Evolutionary conservation across 1,140 invertebrate genomes (phyloP).

Genomic region (Formica exsecta): DNA sequence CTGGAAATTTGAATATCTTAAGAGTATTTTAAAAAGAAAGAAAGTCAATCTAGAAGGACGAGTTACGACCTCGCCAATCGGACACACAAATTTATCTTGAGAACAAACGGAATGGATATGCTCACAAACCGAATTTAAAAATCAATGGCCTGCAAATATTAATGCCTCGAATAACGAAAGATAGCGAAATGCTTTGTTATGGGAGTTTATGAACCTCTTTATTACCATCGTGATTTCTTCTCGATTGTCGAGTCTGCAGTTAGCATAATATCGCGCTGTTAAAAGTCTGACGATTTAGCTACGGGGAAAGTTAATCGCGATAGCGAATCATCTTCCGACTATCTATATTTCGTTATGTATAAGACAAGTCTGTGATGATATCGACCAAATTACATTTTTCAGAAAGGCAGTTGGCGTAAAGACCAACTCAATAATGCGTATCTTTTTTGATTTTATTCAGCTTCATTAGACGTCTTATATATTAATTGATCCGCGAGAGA

Average conservation of each 20-base stretch:
- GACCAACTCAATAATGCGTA: not conserved
- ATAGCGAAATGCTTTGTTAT: conserved; percentile 60
- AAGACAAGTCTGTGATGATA: conserved; percentile 15
- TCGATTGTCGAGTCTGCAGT: conserved; percentile 15
- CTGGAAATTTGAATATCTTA: not conserved
- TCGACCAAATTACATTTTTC: conserved; percentile 39
- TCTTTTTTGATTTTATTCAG: not conserved
- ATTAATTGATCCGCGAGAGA: conserved; percentile 26
- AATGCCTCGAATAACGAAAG: conserved; percentile 65
- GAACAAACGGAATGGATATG: conserved; percentile 55
- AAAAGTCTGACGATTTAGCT: conserved; percentile 30
- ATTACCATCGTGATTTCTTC: conserved; percentile 63
- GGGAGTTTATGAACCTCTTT: conserved; percentile 65
- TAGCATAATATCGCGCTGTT: conserved; percentile 48
- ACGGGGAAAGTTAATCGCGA: conserved; percentile 31
- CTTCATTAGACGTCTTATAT: conserved; percentile 6
- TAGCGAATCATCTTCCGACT: conserved; percentile 11
- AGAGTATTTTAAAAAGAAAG: not conserved
- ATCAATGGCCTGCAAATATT: conserved; percentile 67
- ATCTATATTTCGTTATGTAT: conserved; percentile 20
- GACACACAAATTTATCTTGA: conserved; percentile 46
- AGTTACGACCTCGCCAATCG: conserved; percentile 38
- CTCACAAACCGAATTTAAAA: conserved; percentile 55
- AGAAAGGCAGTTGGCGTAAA: conserved; percentile 22
- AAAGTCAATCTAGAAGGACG: not conserved